phyloP scores from a whole-genome alignment of 1,140 invertebrate genomes.

The Popillia japonica region DNA sequence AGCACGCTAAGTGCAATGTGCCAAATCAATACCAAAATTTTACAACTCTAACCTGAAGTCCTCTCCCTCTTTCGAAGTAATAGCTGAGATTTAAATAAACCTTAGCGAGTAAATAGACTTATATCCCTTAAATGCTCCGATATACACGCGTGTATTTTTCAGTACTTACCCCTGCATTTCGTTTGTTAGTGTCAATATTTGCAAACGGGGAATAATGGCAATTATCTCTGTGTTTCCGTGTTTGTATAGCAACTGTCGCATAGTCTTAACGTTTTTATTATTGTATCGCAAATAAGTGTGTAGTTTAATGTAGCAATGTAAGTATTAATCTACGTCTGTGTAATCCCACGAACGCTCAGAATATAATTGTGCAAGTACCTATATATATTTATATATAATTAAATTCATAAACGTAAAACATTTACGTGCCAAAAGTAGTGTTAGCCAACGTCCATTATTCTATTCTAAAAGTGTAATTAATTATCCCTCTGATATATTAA shows the following conservation, averaged over 20 bases:
- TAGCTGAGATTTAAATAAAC: constrained; percentile 5
- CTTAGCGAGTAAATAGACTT: neutral
- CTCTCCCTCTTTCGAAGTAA: neutral
- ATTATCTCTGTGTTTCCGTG: constrained; percentile 8
- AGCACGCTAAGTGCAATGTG: constrained; percentile 36
- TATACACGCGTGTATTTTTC: constrained; percentile 17
- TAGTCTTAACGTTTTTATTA: too few relatives aligned
- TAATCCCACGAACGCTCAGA: too few relatives aligned
- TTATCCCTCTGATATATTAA: constrained; percentile 34
- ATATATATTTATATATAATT: too few relatives aligned
- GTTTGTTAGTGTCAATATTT: constrained; percentile 36
- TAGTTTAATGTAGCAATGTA: too few relatives aligned
- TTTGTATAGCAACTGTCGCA: neutral
- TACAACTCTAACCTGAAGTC: neutral
- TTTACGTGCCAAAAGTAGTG: too few relatives aligned
- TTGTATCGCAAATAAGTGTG: too few relatives aligned
- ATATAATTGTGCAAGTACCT: too few relatives aligned
- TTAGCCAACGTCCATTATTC: neutral
- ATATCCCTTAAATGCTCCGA: neutral
- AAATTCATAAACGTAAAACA: too few relatives aligned
- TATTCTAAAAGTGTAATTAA: constrained; percentile 21
- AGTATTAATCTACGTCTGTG: too few relatives aligned
- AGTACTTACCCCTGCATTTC: constrained; percentile 24
- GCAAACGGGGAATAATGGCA: constrained; percentile 33
- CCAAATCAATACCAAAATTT: constrained; percentile 4